Conservation (phyloP, 2,797 vertebrate species). For the Lithobates pipiens region DNA sequence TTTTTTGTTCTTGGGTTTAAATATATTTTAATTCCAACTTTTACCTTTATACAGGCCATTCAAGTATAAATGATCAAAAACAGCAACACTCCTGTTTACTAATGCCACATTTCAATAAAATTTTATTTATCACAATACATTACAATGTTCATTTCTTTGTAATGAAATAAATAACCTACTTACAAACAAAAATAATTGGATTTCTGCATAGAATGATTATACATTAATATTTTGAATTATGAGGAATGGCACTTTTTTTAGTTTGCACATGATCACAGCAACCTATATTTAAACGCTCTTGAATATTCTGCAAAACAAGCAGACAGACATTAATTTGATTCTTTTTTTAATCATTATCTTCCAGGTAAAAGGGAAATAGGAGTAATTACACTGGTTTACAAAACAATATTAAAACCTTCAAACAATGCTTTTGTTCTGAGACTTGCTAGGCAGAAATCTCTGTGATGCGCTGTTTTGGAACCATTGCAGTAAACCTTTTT, state of each 20-base stretch:
- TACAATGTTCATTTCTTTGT: constrained; percentile 35
- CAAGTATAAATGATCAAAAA: neutral
- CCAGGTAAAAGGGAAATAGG: neutral
- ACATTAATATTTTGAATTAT: constrained; percentile 16
- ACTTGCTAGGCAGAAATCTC: neutral
- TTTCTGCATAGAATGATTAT: constrained; percentile 54
- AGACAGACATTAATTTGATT: neutral
- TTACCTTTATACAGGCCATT: neutral
- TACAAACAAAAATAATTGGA: constrained; percentile 16
- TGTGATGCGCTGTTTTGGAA: neutral
- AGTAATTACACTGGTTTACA: neutral
- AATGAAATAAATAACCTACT: constrained; percentile 45
- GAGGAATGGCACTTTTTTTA: constrained; percentile 39
- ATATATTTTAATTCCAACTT: neutral
- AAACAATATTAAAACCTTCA: neutral
- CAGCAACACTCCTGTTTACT: neutral
- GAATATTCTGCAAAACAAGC: no score
- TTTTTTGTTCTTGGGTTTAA: neutral
- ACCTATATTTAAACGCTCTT: neutral
- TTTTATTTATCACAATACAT: constrained; percentile 54
- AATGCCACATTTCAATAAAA: constrained; percentile 48
- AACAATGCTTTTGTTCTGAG: neutral
- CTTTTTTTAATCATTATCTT: neutral
- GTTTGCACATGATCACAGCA: constrained; percentile 6
- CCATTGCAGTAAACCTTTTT: neutral